These are phyloP conservation scores for Lanius collurio DNA, from an alignment of 2,113 vertebrate genomes.

Conservation along the genomic window DNA sequence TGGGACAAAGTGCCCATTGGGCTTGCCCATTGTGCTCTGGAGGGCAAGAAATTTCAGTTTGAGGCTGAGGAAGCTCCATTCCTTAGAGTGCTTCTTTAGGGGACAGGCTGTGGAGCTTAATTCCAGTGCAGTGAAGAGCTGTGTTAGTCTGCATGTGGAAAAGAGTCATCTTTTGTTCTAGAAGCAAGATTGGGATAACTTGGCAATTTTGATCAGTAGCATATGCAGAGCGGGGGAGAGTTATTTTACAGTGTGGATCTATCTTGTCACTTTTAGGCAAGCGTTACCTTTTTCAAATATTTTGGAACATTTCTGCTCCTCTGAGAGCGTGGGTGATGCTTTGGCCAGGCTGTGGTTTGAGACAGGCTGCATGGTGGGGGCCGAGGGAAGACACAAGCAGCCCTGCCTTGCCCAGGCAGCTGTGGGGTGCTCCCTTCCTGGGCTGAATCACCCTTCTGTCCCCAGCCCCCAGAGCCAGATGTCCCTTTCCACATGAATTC, in stretches of 20 bases:
- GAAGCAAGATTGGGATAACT: neutral
- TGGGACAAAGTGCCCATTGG: neutral
- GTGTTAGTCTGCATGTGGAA: neutral
- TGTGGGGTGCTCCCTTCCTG: neutral
- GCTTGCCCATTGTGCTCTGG: neutral
- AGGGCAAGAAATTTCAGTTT: neutral
- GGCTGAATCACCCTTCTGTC: conserved; percentile 25
- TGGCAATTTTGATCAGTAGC: conserved; percentile 37
- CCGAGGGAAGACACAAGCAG: rapidly evolving
- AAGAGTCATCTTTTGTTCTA: conserved; percentile 49
- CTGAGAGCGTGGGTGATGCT: neutral
- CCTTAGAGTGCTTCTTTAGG: neutral
- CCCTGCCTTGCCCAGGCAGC: neutral
- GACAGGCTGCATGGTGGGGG: rapidly evolving
- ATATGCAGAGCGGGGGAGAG: neutral
- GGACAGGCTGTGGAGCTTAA: neutral
- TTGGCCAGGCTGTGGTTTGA: neutral
- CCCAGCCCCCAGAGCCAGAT: neutral
- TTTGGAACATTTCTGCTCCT: neutral
- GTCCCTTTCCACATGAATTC: conserved; percentile 19
- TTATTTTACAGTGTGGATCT: neutral
- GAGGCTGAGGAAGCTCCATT: neutral
- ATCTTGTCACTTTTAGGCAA: neutral
- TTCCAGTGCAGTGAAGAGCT: neutral
- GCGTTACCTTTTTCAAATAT: neutral